These are phyloP conservation scores for Spongia lamella DNA, from an alignment of 37 sponge, comb jelly and placozoan genomes.

Conservation along the genomic window DNA sequence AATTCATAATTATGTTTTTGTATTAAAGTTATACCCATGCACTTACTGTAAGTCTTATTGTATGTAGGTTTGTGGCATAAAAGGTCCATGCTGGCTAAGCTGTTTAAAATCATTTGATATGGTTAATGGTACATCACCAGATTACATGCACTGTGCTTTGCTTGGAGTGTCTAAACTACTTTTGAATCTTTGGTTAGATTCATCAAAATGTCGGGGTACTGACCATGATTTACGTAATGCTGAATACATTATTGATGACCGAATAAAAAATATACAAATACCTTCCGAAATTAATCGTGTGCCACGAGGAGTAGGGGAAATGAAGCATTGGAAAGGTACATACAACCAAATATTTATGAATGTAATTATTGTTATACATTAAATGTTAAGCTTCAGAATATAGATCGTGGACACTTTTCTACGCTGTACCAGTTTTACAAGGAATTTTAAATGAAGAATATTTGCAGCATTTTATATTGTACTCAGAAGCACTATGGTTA, in stretches of 20 bases:
- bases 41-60: too few relatives aligned
- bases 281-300: not conserved
- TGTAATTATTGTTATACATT: too few relatives aligned
- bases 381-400: too few relatives aligned
- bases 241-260: not conserved
- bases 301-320: not conserved
- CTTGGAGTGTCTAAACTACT: slow-evolving; percentile 6
- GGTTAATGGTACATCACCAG: not conserved
- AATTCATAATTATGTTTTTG: too few relatives aligned
- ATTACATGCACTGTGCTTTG: slow-evolving; percentile 17
- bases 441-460: not conserved
- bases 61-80: too few relatives aligned
- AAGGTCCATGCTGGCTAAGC: slow-evolving; percentile 9
- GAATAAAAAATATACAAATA: not conserved
- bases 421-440: not conserved
- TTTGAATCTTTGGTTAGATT: slow-evolving; percentile 2
- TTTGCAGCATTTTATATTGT: not conserved
- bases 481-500: too few relatives aligned
- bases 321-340: not conserved
- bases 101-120: not conserved
- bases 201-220: too few relatives aligned
- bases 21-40: too few relatives aligned
- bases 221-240: too few relatives aligned
- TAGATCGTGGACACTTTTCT: not conserved
- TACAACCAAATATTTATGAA: too few relatives aligned